Conservation (phyloP, 2,888 invertebrate genomes). For the Agrotis clavis region DNA sequence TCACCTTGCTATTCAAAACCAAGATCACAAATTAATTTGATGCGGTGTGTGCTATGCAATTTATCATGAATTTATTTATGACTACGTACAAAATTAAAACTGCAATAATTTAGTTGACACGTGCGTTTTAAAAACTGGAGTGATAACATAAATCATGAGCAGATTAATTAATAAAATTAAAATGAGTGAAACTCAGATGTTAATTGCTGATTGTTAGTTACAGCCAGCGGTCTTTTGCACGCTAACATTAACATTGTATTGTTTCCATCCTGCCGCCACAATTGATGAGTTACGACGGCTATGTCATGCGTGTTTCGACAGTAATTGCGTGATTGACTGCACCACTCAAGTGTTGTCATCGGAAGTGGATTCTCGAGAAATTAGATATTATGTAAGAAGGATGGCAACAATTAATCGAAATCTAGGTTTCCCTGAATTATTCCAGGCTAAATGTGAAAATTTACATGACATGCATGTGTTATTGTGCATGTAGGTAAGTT, state of each 20-base stretch:
- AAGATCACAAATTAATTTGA: background rate
- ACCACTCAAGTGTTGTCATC: conserved; percentile 40
- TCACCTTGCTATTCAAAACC: conserved; percentile 5
- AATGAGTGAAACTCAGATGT: conserved; percentile 48
- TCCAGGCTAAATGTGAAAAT: no score
- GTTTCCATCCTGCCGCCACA: conserved; percentile 27
- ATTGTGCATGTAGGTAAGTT: no score
- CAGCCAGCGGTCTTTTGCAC: conserved; percentile 18
- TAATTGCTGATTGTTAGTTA: conserved; percentile 36
- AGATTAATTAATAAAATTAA: conserved; percentile 9
- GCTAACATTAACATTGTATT: conserved; percentile 35
- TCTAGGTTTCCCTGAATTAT: background rate
- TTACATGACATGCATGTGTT: no score
- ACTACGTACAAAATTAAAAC: conserved; percentile 2
- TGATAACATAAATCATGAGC: conserved; percentile 20
- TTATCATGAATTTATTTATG: conserved; percentile 5
- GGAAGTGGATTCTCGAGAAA: conserved; percentile 51
- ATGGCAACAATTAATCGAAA: conserved; percentile 16
- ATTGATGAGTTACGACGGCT: conserved; percentile 6
- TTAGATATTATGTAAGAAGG: conserved; percentile 41
- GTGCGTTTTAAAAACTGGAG: conserved; percentile 4
- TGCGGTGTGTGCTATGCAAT: background rate
- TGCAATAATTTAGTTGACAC: background rate
- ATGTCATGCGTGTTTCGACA: conserved; percentile 46
- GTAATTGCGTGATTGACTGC: conserved; percentile 31